phyloP scores from a whole-genome alignment of 2,113 vertebrate genomes.

The Emydura subglobosa region DNA sequence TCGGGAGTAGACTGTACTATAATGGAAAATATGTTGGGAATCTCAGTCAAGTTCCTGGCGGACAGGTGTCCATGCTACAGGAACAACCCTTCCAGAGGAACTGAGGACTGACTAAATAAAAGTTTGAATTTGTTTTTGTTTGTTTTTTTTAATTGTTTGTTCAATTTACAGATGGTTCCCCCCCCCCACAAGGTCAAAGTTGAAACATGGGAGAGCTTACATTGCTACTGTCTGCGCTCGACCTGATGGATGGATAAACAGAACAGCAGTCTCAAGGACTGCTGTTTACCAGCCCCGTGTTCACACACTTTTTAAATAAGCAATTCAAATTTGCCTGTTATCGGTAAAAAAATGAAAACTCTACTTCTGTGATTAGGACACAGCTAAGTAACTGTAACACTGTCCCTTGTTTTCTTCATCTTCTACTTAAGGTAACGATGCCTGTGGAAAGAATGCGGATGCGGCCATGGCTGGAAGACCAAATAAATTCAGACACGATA shows the following conservation, averaged over 20 bases:
- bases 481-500: slow-evolving; percentile 94
- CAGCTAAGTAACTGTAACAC: background rate
- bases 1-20: background rate
- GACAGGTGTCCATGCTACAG: background rate
- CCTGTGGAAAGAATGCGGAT: slow-evolving; percentile 98
- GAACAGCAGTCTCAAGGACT: background rate
- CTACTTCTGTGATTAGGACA: background rate
- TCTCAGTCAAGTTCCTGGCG: background rate
- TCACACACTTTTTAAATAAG: background rate
- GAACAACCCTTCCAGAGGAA: background rate
- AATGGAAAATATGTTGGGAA: background rate
- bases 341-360: background rate
- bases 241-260: background rate
- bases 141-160: background rate
- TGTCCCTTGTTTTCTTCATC: slow-evolving; percentile 50
- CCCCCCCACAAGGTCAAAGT: background rate
- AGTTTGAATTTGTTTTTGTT: no score
- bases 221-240: background rate
- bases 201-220: background rate
- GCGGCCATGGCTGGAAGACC: slow-evolving; percentile 97
- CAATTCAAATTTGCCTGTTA: background rate
- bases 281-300: background rate
- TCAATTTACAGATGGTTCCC: background rate
- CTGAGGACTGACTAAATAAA: background rate
- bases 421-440: slow-evolving; percentile 83